Base-by-base conservation (phyloP, 1,140 invertebrate species). In the Drosophila hydei region DNA sequence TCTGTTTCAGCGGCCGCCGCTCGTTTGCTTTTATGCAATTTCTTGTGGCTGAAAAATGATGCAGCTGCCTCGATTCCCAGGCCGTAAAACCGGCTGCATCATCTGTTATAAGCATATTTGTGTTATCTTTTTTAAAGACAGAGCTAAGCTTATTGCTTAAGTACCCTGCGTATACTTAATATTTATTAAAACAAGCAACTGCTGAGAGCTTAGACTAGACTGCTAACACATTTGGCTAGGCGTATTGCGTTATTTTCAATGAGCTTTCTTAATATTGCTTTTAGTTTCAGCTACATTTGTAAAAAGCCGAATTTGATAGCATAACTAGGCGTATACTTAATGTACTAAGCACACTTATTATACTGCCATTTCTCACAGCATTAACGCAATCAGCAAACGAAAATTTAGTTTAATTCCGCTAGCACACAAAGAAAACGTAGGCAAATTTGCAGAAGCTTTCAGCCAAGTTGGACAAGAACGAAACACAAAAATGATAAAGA, bases 341-440 rank as follows among this genome's bases (percentile, higher is more conserved):
- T 55, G 3, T 27, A 16, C 38, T 6, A 14, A 40, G 14, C 7
- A 42, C 11, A 11, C 30, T 11, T 33, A 11, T 33, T 16, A 42
- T 42, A 42, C 5, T 6, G 1, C 43, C n/a, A 12, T 19, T 47
- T 7, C n/a, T 12, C 19, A 33, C 0, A 5, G 30, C 48, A 52
- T 59, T 19, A 1, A 8, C 30, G 7, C 25, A 30, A 47, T 11
- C 42, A n/a, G n/a, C n/a, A n/a, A n/a, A n/a, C 54, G 72, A 59
- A 65, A 52, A 64, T 51, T 30, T 19, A 52, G 18, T 36, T 52
- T 40, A 48, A 63, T 51, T 54, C 27, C 12, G 14, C 43, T 52
- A 51, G 40, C 72, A 52, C 25, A 33, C 9, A 50, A 55, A 70
- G 74, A 60, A 74, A 78, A 67, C 78, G 65, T 59, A 56, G 60